phyloP scores from a whole-genome alignment of 2,113 vertebrate genomes.

The Neolamprologus sp. region DNA sequence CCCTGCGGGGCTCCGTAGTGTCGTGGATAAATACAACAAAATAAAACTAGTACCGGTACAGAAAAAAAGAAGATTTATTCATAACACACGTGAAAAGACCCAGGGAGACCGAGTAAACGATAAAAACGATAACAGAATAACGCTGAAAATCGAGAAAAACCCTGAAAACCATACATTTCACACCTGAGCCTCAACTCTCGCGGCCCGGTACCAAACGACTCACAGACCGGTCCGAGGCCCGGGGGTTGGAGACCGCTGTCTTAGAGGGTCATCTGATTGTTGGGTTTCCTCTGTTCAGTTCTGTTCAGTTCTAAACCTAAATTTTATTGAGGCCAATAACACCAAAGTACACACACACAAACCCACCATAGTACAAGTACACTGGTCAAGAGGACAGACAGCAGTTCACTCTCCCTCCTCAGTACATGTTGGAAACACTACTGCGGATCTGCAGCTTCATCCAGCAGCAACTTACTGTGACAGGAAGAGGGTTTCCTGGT shows the following conservation, averaged over 20 bases:
- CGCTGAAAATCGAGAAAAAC: rapidly evolving
- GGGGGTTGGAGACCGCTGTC: too few species aligned
- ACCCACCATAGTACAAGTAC: background rate
- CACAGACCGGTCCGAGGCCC: rapidly evolving
- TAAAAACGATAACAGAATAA: too few species aligned
- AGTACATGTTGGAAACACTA: background rate
- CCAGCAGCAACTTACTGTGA: background rate
- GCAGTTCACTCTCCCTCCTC: background rate
- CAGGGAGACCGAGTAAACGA: rapidly evolving
- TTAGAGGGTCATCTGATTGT: background rate
- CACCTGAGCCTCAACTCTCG: too few species aligned
- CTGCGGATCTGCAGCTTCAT: background rate
- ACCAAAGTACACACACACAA: background rate
- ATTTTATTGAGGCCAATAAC: rapidly evolving
- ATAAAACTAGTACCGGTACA: too few species aligned
- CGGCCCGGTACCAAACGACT: too few species aligned
- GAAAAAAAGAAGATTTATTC: too few species aligned
- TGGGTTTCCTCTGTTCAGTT: background rate
- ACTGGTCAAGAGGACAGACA: background rate
- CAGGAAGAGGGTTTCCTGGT: background rate
- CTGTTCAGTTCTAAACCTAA: background rate
- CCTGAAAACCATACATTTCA: too few species aligned
- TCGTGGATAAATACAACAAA: too few species aligned
- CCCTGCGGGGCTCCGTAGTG: too few species aligned
- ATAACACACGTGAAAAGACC: too few species aligned